Percentiles rank a stretch among this genome's conserved stretches.
These are phyloP conservation scores for Calidris pugnax DNA, from an alignment of 2,113 vertebrate genomes.

Conservation along the genomic window DNA sequence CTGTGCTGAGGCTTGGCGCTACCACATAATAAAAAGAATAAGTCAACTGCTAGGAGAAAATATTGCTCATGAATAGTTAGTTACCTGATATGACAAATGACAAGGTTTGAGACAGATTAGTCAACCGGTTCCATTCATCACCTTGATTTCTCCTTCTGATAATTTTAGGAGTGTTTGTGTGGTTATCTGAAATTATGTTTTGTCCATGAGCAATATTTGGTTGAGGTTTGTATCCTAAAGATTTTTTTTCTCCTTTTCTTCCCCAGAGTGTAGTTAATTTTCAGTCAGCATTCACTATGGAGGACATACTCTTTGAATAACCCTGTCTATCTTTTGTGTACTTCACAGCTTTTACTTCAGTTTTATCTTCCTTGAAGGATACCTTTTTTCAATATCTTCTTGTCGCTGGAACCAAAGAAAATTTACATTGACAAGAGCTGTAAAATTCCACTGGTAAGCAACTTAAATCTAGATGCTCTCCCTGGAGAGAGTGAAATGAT, in stretches of 20 bases:
- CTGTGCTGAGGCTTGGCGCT: not conserved
- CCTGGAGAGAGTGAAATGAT: not conserved
- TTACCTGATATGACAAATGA: slow-evolving; percentile 9
- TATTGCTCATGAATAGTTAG: not conserved
- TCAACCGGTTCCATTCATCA: not conserved
- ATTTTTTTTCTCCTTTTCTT: not conserved
- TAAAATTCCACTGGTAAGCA: slow-evolving; percentile 29
- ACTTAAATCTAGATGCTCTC: slow-evolving; percentile 4
- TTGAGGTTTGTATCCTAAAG: not conserved
- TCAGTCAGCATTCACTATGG: not conserved
- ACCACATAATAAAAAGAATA: not conserved
- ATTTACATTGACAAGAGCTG: slow-evolving; percentile 22
- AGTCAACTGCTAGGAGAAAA: not conserved
- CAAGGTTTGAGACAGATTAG: slow-evolving; percentile 7
- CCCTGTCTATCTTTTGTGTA: not conserved
- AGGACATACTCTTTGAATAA: not conserved
- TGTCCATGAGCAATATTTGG: not conserved
- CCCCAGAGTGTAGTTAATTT: not conserved
- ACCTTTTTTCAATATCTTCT: not conserved
- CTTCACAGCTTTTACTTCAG: not conserved
- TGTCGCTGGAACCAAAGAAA: not conserved
- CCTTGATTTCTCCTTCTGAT: not conserved
- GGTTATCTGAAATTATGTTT: not conserved
- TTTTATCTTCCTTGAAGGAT: slow-evolving; percentile 26
- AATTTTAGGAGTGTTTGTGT: not conserved